A percentile compares a stretch with the other conserved stretches of the same genome.
Conservation (phyloP, 2,797 vertebrate species). For the Oreochromis mossambicus region DNA sequence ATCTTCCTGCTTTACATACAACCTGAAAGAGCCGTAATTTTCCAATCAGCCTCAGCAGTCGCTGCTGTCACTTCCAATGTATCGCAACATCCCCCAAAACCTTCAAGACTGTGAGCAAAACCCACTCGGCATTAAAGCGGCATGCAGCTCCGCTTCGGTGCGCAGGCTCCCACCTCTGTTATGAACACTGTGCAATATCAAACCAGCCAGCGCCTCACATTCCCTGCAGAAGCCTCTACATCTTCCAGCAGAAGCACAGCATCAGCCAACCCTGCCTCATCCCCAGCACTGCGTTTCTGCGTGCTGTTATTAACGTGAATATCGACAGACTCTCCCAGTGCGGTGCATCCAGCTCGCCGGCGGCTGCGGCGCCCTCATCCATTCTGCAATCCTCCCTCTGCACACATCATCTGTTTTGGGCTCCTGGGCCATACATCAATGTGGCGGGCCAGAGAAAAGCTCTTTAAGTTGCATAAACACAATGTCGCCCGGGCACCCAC, state of each 20-base stretch:
- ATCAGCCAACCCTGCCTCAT: constrained; percentile 3
- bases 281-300: background rate
- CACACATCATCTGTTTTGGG: constrained; percentile 63
- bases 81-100: background rate
- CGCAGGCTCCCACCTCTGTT: background rate
- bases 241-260: constrained; percentile 11
- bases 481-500: constrained; percentile 33
- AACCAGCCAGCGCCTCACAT: background rate
- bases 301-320: constrained; percentile 31
- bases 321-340: constrained; percentile 30
- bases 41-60: background rate
- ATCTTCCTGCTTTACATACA: background rate
- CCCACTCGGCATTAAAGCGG: background rate
- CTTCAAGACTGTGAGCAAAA: background rate
- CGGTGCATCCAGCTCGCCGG: constrained; percentile 10
- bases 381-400: constrained; percentile 28
- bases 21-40: background rate
- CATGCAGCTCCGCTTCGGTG: background rate
- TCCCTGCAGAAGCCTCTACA: constrained; percentile 9
- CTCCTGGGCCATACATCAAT: constrained; percentile 58
- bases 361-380: constrained; percentile 19
- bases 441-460: constrained; percentile 44
- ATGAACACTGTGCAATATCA: background rate
- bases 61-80: background rate
- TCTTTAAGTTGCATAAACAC: constrained; percentile 71